These are phyloP conservation scores for Halichoerus grypus DNA, from an alignment of 2,113 vertebrate species.

Conservation along the genomic window DNA sequence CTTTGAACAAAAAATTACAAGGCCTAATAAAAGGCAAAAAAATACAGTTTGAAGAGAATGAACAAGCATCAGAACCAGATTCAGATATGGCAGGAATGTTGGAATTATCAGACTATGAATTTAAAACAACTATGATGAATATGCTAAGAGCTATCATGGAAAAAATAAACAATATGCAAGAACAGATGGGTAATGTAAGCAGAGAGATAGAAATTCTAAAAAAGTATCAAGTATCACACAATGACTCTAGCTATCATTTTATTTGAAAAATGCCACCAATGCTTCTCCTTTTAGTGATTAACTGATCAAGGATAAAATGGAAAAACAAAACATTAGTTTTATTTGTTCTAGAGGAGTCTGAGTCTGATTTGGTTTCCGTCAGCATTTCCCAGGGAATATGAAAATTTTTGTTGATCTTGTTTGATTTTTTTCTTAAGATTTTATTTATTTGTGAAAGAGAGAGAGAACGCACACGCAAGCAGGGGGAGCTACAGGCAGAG, in stretches of 20 bases:
- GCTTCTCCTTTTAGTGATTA: neutral
- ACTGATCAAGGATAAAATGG: neutral
- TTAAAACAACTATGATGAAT: neutral
- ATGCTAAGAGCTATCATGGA: neutral
- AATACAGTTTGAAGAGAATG: neutral
- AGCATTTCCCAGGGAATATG: constrained; percentile 32
- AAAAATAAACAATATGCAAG: neutral
- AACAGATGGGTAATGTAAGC: neutral
- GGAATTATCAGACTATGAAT: neutral
- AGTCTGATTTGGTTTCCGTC: neutral
- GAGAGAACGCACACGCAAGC: fast-evolving
- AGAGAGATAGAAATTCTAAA: neutral
- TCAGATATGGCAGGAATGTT: neutral
- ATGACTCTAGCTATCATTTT: neutral
- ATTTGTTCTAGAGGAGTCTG: constrained; percentile 12
- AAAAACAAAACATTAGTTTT: neutral
- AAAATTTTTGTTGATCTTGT: constrained; percentile 44
- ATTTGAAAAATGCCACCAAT: constrained; percentile 37
- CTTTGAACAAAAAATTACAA: neutral
- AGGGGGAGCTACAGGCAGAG: too few relatives aligned
- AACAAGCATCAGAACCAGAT: neutral
- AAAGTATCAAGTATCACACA: neutral
- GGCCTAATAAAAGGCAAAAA: neutral
- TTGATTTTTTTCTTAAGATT: constrained; percentile 44
- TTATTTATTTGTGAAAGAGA: too few relatives aligned